Conservation (phyloP, 2,888 invertebrate species). For the Pseudococcus longispinus region DNA sequence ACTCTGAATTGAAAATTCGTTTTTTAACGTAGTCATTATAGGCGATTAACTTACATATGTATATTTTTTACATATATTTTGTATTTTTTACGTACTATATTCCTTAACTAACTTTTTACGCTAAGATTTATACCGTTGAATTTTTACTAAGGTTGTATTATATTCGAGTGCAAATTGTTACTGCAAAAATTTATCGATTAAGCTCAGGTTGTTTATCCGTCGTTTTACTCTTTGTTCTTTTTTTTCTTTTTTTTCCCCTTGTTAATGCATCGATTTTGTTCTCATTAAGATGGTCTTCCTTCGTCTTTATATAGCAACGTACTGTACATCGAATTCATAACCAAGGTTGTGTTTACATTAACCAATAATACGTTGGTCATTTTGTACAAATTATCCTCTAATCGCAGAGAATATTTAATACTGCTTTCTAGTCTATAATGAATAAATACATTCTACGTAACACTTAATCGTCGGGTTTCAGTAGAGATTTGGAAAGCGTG, state of each 20-base stretch:
- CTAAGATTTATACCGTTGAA: slow-evolving; percentile 39
- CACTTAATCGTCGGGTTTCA: not conserved
- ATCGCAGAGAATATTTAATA: not conserved
- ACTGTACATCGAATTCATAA: slow-evolving; percentile 9
- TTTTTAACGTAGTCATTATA: not conserved
- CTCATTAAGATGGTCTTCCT: slow-evolving; percentile 20
- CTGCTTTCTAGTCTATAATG: slow-evolving; percentile 37
- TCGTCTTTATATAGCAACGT: not conserved
- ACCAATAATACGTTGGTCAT: not conserved
- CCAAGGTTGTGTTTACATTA: slow-evolving; percentile 18
- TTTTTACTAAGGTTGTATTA: slow-evolving; percentile 25
- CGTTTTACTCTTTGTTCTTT: slow-evolving; percentile 30
- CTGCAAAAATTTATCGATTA: slow-evolving; percentile 23
- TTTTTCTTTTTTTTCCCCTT: not conserved
- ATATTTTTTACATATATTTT: not conserved
- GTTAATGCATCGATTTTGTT: not conserved
- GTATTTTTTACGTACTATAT: slow-evolving; percentile 14
- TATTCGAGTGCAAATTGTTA: slow-evolving; percentile 4
- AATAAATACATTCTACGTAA: slow-evolving; percentile 25
- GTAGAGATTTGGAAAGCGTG: not conserved
- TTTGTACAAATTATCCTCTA: not conserved
- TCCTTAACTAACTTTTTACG: slow-evolving; percentile 24
- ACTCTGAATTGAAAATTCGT: not conserved
- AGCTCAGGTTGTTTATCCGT: slow-evolving; percentile 44
- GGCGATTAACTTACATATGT: slow-evolving; percentile 24